A percentile compares a stretch with the other conserved stretches of the same genome.
Evolutionary conservation across 1,140 invertebrate species (phyloP).

Genomic region (Cotesia typhae): DNA sequence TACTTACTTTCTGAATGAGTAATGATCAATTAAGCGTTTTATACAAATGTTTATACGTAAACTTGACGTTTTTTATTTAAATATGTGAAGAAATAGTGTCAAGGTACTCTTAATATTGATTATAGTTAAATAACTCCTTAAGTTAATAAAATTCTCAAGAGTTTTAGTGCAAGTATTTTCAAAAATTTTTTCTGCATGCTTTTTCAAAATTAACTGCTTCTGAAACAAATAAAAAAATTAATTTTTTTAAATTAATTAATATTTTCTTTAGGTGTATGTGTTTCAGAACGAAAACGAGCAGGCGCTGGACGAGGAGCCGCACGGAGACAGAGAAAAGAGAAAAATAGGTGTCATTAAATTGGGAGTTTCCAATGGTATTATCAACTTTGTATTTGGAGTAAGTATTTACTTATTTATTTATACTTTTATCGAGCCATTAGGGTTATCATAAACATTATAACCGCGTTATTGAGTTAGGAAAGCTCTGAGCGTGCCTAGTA

Average conservation of each 20-base stretch:
- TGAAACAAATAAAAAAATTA: no score
- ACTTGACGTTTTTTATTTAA: not conserved
- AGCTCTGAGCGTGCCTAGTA: not conserved
- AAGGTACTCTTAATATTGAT: no score
- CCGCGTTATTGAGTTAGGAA: no score
- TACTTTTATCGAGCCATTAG: not conserved
- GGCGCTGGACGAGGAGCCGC: slow-evolving; percentile 51
- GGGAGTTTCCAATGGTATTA: slow-evolving; percentile 77
- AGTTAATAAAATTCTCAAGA: no score
- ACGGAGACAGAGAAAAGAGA: slow-evolving; percentile 72
- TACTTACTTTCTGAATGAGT: no score
- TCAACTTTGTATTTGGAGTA: slow-evolving; percentile 83
- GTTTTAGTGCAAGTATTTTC: not conserved
- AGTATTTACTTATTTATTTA: slow-evolving; percentile 56
- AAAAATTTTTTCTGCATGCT: not conserved
- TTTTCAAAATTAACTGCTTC: no score
- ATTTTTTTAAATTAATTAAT: no score
- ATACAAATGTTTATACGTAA: not conserved
- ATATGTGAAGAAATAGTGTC: no score
- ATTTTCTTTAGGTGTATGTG: slow-evolving; percentile 54
- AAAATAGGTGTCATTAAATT: slow-evolving; percentile 76
- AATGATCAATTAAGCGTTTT: not conserved
- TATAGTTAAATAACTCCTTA: no score
- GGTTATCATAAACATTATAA: slow-evolving; percentile 6
- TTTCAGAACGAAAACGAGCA: slow-evolving; percentile 55